Evolutionary conservation across 1,140 invertebrate species (phyloP), one percentile per base, ranked within the genome.

Genomic region (Drosophila oshimai): DNA sequence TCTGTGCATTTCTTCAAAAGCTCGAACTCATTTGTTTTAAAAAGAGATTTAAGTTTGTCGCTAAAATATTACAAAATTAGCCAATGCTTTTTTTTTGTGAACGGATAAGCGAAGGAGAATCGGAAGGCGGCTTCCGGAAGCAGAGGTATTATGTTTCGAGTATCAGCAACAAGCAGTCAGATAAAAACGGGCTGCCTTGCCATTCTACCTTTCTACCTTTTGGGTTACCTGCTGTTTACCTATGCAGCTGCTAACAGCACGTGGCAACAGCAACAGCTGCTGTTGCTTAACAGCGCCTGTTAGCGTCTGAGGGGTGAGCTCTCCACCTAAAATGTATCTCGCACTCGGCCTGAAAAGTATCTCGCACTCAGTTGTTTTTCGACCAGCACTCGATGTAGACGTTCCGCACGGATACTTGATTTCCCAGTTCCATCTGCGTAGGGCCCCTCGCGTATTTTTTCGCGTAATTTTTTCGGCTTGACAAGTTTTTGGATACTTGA

Each of bases 171-270:
- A 78, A 78, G 73, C 68, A 26, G 47, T 15, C 26, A 20, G 10
- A 13, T 24, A 36, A 24, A 45, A 47, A 24, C 18, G 39, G 13
- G 17, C 17, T 29, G 22, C 36, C 17, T n/a, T 6, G n/a, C n/a
- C n/a, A n/a, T n/a, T n/a, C n/a, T n/a, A n/a, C n/a, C n/a, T 51
- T 51, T 51, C 31, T 47, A 37, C 55, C 60, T 37, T 12, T 4
- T 31, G 45, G 44, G 24, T 79, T 78, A 70, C 42, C 58, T 74
- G 73, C 28, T 15, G 50, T 36, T 53, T 36, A 37, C 50, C 49
- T 33, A 12, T 46, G 57, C 78, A 80, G 77, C 72, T 80, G 77
- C 62, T 62, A 72, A 72, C 58, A 72, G 72, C 72, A 79, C 75
- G 75, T 69, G 74, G 41, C 58, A 45, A 47, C 51, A 61, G 41